Percentiles rank a stretch among this genome's conserved stretches.
Evolutionary conservation across 2,113 vertebrate genomes (phyloP).

Genomic region (Neolamprologus tretocephalus): DNA sequence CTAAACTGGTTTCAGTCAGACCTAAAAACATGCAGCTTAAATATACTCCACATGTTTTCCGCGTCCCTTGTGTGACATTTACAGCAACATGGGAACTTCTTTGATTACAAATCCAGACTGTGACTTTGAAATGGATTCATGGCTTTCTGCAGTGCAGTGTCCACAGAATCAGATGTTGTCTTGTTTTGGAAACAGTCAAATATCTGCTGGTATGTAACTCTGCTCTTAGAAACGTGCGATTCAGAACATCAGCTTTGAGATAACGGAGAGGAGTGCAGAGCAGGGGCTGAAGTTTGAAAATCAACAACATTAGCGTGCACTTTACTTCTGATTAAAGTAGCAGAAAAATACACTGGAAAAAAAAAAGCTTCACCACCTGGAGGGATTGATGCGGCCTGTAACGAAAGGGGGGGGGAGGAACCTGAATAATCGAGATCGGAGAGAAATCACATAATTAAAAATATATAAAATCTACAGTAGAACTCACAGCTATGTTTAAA

Average conservation of each 20-base stretch:
- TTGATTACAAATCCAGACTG: constrained; percentile 32
- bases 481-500: not conserved
- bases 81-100: constrained; percentile 20
- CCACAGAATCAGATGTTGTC: not conserved
- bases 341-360: not conserved
- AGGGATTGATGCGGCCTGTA: not conserved
- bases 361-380: not conserved
- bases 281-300: not conserved
- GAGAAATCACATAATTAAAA: not conserved
- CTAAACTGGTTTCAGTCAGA: not conserved
- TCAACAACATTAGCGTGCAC: not conserved
- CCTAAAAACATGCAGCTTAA: not conserved
- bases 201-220: not conserved
- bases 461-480: not conserved
- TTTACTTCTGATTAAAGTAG: not conserved
- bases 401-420: no score
- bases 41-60: constrained; percentile 39
- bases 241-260: not conserved
- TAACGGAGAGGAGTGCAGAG: not conserved
- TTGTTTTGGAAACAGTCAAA: constrained; percentile 14
- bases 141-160: not conserved
- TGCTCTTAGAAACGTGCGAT: not conserved
- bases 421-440: not conserved
- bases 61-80: constrained; percentile 29
- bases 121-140: constrained; percentile 28